Evolutionary conservation across 2,797 vertebrate genomes (phyloP).

Genomic region (Hafferia zeledoni): DNA sequence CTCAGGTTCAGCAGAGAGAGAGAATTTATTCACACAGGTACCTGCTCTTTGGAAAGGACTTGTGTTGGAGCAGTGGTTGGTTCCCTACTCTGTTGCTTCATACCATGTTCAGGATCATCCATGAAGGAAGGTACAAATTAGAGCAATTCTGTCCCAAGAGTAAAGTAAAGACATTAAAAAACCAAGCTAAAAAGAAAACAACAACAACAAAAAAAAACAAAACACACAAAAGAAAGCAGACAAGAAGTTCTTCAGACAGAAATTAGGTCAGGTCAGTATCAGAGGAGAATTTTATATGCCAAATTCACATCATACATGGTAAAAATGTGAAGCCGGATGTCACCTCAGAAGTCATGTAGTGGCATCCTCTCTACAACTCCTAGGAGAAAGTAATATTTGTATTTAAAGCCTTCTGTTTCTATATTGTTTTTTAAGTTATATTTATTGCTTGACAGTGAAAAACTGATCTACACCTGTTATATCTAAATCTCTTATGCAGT

Average conservation of each 20-base stretch:
- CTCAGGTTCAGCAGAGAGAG: background rate
- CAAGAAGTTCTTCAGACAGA: background rate
- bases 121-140: background rate
- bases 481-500: background rate
- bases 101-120: background rate
- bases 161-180: background rate
- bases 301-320: background rate
- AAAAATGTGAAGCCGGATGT: background rate
- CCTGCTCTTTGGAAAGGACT: background rate
- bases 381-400: background rate
- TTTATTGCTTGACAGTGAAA: constrained; percentile 4
- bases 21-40: background rate
- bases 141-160: background rate
- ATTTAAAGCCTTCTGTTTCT: background rate
- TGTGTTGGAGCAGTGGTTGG: background rate
- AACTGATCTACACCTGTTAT: background rate
- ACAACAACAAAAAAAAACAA: background rate
- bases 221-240: background rate
- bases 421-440: background rate
- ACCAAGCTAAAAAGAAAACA: background rate
- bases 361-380: background rate
- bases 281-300: background rate
- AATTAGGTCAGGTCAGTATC: background rate
- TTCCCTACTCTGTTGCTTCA: background rate
- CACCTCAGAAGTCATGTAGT: background rate